These are phyloP conservation scores for Puma concolor DNA, from an alignment of 2,113 vertebrate species.

Conservation along the genomic window DNA sequence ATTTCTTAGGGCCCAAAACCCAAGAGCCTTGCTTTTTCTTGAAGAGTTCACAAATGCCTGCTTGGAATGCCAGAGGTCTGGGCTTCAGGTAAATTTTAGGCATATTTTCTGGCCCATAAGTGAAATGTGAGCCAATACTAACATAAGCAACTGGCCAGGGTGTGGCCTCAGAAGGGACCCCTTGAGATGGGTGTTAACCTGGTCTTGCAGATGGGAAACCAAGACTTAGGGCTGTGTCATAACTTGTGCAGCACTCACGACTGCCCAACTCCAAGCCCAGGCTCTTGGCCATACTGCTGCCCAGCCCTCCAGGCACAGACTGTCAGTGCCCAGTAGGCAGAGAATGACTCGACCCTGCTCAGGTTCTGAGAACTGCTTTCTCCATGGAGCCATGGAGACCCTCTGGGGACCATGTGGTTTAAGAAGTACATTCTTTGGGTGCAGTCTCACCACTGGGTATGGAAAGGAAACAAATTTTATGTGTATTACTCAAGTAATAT, in stretches of 20 bases:
- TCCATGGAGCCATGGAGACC: neutral
- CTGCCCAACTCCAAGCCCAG: neutral
- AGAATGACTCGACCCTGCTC: neutral
- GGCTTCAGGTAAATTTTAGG: neutral
- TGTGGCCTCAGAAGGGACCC: neutral
- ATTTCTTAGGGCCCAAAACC: neutral
- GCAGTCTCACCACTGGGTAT: neutral
- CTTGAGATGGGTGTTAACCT: too few species aligned
- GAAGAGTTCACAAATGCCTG: neutral
- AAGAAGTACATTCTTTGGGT: neutral
- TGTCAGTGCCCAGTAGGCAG: neutral
- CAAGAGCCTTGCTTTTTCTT: neutral
- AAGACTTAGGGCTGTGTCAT: neutral
- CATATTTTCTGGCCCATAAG: neutral
- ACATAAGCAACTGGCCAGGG: neutral
- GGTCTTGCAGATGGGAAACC: fast-evolving
- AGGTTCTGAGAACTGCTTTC: neutral
- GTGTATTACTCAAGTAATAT: neutral
- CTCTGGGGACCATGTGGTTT: neutral
- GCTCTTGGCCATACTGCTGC: too few species aligned
- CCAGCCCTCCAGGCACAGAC: neutral
- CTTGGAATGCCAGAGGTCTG: neutral
- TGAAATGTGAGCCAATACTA: neutral
- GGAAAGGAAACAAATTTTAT: neutral
- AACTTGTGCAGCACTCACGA: neutral